Evolutionary conservation across 2,113 vertebrate genomes (phyloP), one percentile per base, ranked within the genome.

Genomic region (Ivindomyrus marchei): DNA sequence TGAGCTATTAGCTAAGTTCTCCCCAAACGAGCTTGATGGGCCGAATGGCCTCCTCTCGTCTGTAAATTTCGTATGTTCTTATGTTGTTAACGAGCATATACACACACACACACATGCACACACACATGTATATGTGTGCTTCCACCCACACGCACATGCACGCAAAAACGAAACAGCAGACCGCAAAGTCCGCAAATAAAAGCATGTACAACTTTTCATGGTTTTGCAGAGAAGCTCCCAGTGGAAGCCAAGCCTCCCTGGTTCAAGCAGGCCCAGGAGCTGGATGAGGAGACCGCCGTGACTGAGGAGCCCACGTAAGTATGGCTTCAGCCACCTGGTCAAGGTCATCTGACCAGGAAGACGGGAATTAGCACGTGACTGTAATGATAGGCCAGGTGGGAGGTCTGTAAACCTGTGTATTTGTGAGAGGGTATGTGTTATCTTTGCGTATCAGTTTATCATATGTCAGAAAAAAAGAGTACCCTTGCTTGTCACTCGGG

Each of bases 241-340:
- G 95, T 99, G 39, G 98, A 99, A 94, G 98, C 98, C 4, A 98
- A 98, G 92, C 93, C 97, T n/a, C 97, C 97, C 0, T 99, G 98
- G 98, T 97, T 96, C 91, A 99, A 99, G 92, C 98, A 99, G 94
- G 98, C 98, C 53, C 98, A 98, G 89, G 98, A 99, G 90, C 92
- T 99, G 89, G 97, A 99, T 46, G 98, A 98, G 93, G 97, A 97
- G 94, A 93, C 94, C 0, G 93, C 92, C 0, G 94, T 97, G 31
- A 96, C 97, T 0, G 97, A 99, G 93, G 97, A 99, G 52, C 98
- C 98, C 74, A 97, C 96, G 98, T 99, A 95, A 98, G 98, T 97
- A 39, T 49, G 74, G 15, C 15, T 17, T 17, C 24, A 19, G 49
- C 24, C 9, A 86, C 80, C 19, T 45, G 31, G n/a, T 88, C 24